Percentiles rank a stretch among this genome's conserved stretches.
These are phyloP conservation scores for Ochropleura leucogaster DNA, from an alignment of 2,888 invertebrate genomes.

Conservation along the genomic window DNA sequence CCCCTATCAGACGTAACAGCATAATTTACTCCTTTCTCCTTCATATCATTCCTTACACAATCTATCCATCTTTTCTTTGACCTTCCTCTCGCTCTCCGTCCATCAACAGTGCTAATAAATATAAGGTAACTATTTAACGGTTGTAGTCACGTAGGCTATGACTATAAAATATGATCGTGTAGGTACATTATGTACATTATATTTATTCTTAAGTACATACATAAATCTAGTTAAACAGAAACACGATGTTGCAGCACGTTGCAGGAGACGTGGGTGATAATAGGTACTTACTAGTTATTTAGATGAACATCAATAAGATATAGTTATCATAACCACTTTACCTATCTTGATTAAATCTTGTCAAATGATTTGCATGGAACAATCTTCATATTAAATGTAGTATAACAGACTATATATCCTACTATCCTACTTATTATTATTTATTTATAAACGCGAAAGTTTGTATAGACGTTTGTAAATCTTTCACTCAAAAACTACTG, in stretches of 20 bases:
- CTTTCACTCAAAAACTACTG: no score
- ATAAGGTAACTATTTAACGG: conserved; percentile 5
- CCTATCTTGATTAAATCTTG: not conserved
- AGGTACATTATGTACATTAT: conserved; percentile 18
- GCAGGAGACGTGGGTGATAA: conserved; percentile 28
- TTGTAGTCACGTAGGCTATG: conserved; percentile 3
- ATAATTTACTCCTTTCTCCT: no score
- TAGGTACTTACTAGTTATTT: not conserved
- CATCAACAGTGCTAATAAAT: not conserved
- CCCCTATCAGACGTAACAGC: no score
- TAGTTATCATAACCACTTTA: not conserved
- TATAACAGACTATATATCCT: not conserved
- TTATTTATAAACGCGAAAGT: no score
- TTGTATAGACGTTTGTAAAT: no score
- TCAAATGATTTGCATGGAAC: not conserved
- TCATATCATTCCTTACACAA: no score
- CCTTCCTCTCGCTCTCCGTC: no score
- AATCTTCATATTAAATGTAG: not conserved
- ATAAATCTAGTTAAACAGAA: conserved; percentile 14
- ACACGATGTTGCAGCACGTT: conserved; percentile 46
- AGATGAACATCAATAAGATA: conserved; percentile 30
- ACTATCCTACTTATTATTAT: no score
- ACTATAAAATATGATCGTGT: conserved; percentile 28
- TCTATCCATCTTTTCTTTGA: no score
- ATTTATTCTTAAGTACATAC: conserved; percentile 21